A percentile compares a stretch with the other conserved stretches of the same genome.
These are phyloP conservation scores for Phodopus roborovskii DNA, from an alignment of 2,113 vertebrate genomes.

Conservation along the genomic window DNA sequence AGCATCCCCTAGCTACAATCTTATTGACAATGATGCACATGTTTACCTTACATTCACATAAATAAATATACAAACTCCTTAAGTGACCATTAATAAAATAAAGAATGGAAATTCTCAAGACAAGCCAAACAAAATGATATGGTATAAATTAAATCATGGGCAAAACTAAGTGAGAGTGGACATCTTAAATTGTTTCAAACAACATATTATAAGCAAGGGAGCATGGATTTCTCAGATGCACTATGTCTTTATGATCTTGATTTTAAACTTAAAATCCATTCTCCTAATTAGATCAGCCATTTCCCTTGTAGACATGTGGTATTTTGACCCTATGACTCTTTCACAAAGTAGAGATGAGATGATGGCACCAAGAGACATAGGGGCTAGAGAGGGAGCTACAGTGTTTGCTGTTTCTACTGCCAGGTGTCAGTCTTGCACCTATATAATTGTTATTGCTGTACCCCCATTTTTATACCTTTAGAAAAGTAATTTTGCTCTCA, in stretches of 20 bases:
- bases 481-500: neutral
- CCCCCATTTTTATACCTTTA: neutral
- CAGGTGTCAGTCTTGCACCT: neutral
- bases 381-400: neutral
- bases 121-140: neutral
- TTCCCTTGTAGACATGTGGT: neutral
- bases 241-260: neutral
- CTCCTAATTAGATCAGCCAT: neutral
- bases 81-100: neutral
- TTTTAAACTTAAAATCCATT: slow-evolving; percentile 8
- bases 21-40: neutral
- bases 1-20: neutral
- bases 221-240: neutral
- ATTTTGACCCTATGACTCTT: neutral
- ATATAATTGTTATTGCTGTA: neutral
- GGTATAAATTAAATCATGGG: neutral
- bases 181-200: neutral
- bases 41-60: neutral
- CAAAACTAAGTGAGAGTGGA: neutral
- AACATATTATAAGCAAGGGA: neutral
- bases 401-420: neutral
- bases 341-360: neutral
- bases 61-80: slow-evolving; percentile 15
- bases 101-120: slow-evolving; percentile 20
- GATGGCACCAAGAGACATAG: neutral